Conservation (phyloP, 2,888 invertebrate genomes). For the Agriopis aurantiaria region DNA sequence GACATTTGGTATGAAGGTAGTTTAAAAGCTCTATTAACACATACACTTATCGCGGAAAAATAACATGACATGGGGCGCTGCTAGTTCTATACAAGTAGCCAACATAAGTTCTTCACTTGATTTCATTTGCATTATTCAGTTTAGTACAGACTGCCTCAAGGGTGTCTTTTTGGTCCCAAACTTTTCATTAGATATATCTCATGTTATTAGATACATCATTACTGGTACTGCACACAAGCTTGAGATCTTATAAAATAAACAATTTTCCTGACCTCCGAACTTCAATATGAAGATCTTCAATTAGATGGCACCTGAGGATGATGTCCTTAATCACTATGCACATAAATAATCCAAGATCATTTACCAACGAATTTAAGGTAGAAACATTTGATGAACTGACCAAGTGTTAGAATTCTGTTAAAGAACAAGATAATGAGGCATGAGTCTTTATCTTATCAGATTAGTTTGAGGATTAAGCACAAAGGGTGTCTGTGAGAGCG, state of each 20-base stretch:
- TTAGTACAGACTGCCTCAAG: background rate
- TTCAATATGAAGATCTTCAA: background rate
- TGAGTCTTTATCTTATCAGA: conserved; percentile 25
- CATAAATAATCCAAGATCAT: background rate
- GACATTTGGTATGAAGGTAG: too few relatives aligned
- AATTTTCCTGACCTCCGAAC: background rate
- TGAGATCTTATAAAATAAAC: background rate
- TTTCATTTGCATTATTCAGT: background rate
- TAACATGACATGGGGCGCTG: too few relatives aligned
- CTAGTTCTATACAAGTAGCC: background rate
- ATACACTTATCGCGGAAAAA: too few relatives aligned
- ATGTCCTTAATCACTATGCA: background rate
- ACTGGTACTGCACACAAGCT: background rate
- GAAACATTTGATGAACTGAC: background rate
- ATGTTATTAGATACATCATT: too few relatives aligned
- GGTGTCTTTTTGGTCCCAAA: background rate
- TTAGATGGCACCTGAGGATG: background rate
- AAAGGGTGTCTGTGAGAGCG: conserved; percentile 5
- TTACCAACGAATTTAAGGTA: background rate
- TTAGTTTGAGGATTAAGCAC: conserved; percentile 21
- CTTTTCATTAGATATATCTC: background rate
- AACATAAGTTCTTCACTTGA: background rate
- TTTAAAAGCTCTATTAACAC: too few relatives aligned
- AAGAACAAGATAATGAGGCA: conserved; percentile 13
- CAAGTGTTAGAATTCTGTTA: background rate